phyloP scores from a whole-genome alignment of 1,140 invertebrate genomes.

The Zophobas atratus region DNA sequence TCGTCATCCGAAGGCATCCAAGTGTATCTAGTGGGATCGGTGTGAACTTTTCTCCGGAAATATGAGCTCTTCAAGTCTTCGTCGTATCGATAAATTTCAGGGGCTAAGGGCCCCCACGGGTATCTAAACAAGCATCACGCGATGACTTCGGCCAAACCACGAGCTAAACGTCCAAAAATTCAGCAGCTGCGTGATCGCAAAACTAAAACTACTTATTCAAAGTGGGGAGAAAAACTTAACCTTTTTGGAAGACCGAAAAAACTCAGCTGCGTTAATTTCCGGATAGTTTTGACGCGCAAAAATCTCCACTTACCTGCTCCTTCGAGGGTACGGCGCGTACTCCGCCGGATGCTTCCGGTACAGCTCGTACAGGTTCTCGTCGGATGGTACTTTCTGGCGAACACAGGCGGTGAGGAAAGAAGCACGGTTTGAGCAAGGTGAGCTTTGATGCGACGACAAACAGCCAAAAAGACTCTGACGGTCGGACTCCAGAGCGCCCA shows the following conservation, averaged over 20 bases:
- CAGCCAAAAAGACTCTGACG: slow-evolving; percentile 79
- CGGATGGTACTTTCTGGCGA: slow-evolving; percentile 84
- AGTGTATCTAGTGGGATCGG: slow-evolving; percentile 81
- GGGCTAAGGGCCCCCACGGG: slow-evolving; percentile 70
- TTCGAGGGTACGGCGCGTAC: slow-evolving; percentile 78
- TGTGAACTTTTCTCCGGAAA: slow-evolving; percentile 81
- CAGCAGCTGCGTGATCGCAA: too few relatives aligned
- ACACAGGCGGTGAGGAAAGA: slow-evolving; percentile 90
- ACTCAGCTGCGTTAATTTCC: too few relatives aligned
- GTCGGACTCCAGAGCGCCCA: slow-evolving; percentile 86
- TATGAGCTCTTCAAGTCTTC: slow-evolving; percentile 83
- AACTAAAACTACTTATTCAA: too few relatives aligned
- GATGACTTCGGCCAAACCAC: not conserved
- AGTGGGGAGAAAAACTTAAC: too few relatives aligned
- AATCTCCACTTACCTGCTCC: slow-evolving; percentile 54
- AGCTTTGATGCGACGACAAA: slow-evolving; percentile 82
- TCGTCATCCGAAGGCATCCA: slow-evolving; percentile 85
- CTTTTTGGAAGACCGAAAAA: too few relatives aligned
- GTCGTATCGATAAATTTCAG: slow-evolving; percentile 74
- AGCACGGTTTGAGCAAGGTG: slow-evolving; percentile 73
- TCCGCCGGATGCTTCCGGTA: slow-evolving; percentile 69
- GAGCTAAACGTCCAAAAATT: too few relatives aligned
- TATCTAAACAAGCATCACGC: slow-evolving; percentile 65
- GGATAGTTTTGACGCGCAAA: not conserved
- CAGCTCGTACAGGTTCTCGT: slow-evolving; percentile 85